These are phyloP conservation scores for Chaetodon trifascialis DNA, from an alignment of 2,113 vertebrate genomes.

Conservation along the genomic window DNA sequence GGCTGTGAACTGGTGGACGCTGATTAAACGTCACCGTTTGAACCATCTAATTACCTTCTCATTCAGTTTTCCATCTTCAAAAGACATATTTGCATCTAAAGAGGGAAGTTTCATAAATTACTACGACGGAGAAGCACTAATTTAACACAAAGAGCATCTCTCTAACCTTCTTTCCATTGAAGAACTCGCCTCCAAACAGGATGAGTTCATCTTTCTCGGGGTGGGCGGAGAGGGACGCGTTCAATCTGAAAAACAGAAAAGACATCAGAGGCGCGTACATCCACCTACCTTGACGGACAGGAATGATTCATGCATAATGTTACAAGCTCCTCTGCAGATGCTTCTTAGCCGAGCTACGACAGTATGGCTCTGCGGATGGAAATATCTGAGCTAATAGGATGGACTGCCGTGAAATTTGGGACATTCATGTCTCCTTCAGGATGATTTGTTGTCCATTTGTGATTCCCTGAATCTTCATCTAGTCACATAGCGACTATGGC, in stretches of 20 bases:
- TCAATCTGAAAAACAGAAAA: conserved; percentile 84
- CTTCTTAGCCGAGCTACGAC: background rate
- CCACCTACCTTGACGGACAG: background rate
- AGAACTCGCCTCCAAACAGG: conserved; percentile 98
- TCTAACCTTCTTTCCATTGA: conserved; percentile 95
- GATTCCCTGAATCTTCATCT: background rate
- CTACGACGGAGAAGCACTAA: background rate
- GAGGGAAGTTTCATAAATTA: background rate
- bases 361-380: background rate
- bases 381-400: background rate
- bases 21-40: too few species aligned
- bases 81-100: background rate
- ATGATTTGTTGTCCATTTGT: background rate
- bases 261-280: background rate
- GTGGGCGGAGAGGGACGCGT: conserved; percentile 89
- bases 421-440: background rate
- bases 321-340: background rate
- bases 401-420: too few species aligned
- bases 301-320: too few species aligned
- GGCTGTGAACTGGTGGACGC: background rate
- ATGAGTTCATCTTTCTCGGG: conserved; percentile 97
- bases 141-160: too few species aligned
- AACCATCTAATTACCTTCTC: background rate
- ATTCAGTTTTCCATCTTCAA: background rate
- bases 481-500: background rate